Evolutionary conservation across 30 jellyfish, hydroid and myxozoan genomes (phyloP).

Genomic region (Aurelia sp.): DNA sequence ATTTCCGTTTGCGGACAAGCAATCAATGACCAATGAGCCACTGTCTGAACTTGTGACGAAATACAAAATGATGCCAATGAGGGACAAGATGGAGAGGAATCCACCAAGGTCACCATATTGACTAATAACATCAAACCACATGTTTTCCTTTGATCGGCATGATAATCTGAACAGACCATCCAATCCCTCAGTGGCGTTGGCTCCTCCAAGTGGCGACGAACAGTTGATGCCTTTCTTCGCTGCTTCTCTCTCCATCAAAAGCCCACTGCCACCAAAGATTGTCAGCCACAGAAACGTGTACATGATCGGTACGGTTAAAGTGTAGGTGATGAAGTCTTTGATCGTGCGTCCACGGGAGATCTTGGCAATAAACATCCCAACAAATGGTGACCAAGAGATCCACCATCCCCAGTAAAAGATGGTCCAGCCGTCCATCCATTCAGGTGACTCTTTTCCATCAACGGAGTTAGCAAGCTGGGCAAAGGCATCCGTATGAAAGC

Average conservation of each 20-base stretch:
- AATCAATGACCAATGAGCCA: slow-evolving; percentile 95
- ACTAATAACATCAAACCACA: slow-evolving; percentile 94
- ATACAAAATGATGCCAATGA: slow-evolving; percentile 83
- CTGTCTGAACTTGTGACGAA: slow-evolving; percentile 94
- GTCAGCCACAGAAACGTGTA: slow-evolving; percentile 92
- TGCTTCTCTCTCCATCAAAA: slow-evolving; percentile 83
- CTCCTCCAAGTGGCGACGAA: slow-evolving; percentile 67
- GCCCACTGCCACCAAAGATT: slow-evolving; percentile 93
- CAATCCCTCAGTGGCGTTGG: slow-evolving; percentile 44
- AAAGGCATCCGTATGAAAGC: slow-evolving; percentile 96
- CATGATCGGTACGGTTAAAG: slow-evolving; percentile 84
- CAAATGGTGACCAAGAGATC: slow-evolving; percentile 98
- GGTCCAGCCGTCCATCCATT: slow-evolving; percentile 95
- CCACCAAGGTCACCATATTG: slow-evolving; percentile 89
- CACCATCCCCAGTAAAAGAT: slow-evolving; percentile 99
- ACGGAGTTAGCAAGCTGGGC: slow-evolving; percentile 95
- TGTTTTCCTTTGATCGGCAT: slow-evolving; percentile 81
- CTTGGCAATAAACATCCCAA: slow-evolving; percentile 97
- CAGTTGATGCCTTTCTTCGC: slow-evolving; percentile 82
- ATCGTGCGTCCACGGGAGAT: slow-evolving; percentile 95
- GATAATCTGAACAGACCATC: slow-evolving; percentile 68
- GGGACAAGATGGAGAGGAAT: slow-evolving; percentile 77
- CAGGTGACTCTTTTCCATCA: slow-evolving; percentile 86
- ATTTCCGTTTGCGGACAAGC: slow-evolving; percentile 96
- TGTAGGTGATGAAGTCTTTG: slow-evolving; percentile 86